Conservation (phyloP, 30 jellyfish, hydroid and myxozoan species). For the Mastigias papua region DNA sequence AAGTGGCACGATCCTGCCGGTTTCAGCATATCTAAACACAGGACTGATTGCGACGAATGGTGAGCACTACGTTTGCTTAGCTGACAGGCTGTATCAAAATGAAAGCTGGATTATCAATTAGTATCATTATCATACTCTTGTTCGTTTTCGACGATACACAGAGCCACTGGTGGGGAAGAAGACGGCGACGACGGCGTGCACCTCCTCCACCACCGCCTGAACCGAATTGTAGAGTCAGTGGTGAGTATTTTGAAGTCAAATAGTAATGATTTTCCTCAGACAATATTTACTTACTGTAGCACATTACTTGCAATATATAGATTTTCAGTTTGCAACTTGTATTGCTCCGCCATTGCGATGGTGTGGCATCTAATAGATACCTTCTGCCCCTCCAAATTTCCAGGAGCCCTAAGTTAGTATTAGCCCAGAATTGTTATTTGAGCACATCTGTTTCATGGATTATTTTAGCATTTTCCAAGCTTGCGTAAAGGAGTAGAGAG, state of each 20-base stretch:
- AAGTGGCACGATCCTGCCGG: too few species aligned
- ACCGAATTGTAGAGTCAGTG: constrained; percentile 48
- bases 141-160: neutral
- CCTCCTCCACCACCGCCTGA: constrained; percentile 48
- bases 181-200: constrained; percentile 43
- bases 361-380: neutral
- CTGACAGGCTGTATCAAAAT: neutral
- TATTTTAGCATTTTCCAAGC: too few species aligned
- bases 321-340: neutral
- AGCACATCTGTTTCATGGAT: too few species aligned
- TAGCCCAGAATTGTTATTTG: too few species aligned
- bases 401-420: too few species aligned
- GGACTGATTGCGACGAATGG: too few species aligned
- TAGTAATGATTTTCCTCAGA: neutral
- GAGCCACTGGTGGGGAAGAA: constrained; percentile 5
- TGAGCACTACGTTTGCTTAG: too few species aligned
- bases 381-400: neutral
- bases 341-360: neutral
- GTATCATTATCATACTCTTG: neutral
- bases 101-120: neutral
- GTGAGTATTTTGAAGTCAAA: constrained; percentile 9
- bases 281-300: neutral
- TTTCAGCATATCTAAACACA: too few species aligned
- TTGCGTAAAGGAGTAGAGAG: too few species aligned
- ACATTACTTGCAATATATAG: neutral